Conservation (phyloP, 1,140 invertebrate species). For the Drosophila sechellia region DNA sequence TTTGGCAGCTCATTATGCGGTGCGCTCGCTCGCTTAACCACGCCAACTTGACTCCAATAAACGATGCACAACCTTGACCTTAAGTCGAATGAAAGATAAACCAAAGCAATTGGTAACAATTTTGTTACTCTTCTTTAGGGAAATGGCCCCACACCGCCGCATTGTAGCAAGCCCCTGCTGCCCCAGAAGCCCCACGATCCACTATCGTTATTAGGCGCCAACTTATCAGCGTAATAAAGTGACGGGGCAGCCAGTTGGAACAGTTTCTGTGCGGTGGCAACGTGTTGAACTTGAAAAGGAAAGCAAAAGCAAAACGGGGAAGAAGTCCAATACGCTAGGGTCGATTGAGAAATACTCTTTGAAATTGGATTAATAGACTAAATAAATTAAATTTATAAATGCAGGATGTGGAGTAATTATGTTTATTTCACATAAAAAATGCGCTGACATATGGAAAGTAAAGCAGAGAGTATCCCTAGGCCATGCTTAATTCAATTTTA, state of each 20-base stretch:
- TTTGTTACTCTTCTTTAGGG: slow-evolving; percentile 81
- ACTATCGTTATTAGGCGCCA: slow-evolving; percentile 43
- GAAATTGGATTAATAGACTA: background rate
- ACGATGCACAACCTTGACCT: slow-evolving; percentile 76
- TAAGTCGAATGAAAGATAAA: slow-evolving; percentile 68
- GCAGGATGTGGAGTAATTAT: no score
- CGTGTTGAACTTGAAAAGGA: slow-evolving; percentile 81
- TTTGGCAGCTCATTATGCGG: slow-evolving; percentile 79
- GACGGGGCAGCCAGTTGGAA: slow-evolving; percentile 73
- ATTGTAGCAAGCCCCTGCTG: background rate
- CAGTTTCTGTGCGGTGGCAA: slow-evolving; percentile 61
- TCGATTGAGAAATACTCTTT: slow-evolving; percentile 42
- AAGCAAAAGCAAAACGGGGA: slow-evolving; percentile 61
- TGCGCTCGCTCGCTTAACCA: slow-evolving; percentile 48
- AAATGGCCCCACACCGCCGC: slow-evolving; percentile 45
- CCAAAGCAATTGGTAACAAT: slow-evolving; percentile 70
- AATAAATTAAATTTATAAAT: no score
- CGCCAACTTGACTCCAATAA: slow-evolving; percentile 69
- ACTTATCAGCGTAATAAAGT: slow-evolving; percentile 74
- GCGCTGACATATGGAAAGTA: no score
- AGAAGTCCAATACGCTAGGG: slow-evolving; percentile 13
- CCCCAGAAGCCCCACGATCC: background rate
- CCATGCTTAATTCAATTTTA: background rate
- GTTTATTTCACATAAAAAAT: no score
- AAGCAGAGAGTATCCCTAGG: no score